A percentile compares a stretch with the other conserved stretches of the same genome.
Evolutionary conservation across 1,140 invertebrate genomes (phyloP).

Genomic region (Habropoda laboriosa): DNA sequence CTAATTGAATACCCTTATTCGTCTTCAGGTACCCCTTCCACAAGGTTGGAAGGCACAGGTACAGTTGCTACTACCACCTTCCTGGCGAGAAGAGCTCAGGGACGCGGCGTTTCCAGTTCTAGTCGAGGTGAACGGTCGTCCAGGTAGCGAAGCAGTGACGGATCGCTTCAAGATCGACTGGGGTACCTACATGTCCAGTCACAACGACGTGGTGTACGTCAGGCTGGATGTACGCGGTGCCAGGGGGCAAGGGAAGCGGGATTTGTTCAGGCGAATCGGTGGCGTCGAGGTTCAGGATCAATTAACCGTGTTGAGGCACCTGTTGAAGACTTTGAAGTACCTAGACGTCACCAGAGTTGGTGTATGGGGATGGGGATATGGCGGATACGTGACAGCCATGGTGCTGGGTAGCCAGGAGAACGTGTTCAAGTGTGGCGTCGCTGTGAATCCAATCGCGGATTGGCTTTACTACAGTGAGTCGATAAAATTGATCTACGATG

Average conservation of each 20-base stretch:
- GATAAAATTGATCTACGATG: too few relatives aligned
- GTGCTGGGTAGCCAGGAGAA: constrained; percentile 92
- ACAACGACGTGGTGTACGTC: constrained; percentile 94
- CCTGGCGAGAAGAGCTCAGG: constrained; percentile 90
- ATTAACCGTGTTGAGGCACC: constrained; percentile 91
- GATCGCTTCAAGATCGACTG: constrained; percentile 93
- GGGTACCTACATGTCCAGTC: constrained; percentile 96
- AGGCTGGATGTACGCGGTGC: constrained; percentile 94
- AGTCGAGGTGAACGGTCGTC: constrained; percentile 94
- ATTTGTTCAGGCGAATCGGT: constrained; percentile 90
- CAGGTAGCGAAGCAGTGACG: constrained; percentile 93
- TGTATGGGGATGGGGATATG: constrained; percentile 98
- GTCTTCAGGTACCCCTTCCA: constrained; percentile 84
- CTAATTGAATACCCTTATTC: too few relatives aligned
- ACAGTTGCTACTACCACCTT: constrained; percentile 90
- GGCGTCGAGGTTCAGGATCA: constrained; percentile 94
- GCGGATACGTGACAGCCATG: constrained; percentile 95
- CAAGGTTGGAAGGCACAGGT: constrained; percentile 90
- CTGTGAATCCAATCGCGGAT: constrained; percentile 96
- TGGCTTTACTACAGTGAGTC: constrained; percentile 97
- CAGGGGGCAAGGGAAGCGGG: constrained; percentile 89
- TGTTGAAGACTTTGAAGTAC: constrained; percentile 91
- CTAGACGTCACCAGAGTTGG: constrained; percentile 93
- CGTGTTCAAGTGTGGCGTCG: constrained; percentile 94
- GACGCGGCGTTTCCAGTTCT: constrained; percentile 93